Base-by-base conservation (phyloP, 2,888 invertebrate genomes). In the Encarsia formosa region DNA sequence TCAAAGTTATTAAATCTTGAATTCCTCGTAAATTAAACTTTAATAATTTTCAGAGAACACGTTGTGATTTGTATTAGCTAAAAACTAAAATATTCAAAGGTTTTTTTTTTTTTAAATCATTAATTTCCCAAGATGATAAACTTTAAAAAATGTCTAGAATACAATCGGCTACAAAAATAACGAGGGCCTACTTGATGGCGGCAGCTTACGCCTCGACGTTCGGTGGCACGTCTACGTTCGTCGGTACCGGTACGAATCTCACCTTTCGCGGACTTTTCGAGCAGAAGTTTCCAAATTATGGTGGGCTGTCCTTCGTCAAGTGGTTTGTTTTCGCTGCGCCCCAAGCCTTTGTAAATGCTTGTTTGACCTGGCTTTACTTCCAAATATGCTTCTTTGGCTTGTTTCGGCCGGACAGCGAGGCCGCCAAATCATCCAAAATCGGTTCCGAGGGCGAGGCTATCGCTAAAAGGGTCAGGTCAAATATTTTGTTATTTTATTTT, bases 311-410 rank as follows among this genome's bases (percentile, higher is more conserved):
- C 24, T 78, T 77, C 51, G 71, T 71, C 6, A 65, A 68, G 2
- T 79, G 79, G 78, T 73, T 80, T 69, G 51, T 73, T 1, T 77
- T 74, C 59, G 70, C 74, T n/a, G 63, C 76, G 15, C 78, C 79
- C 2, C 73, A 74, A 16, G 75, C 77, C 70, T 11, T 77, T 2
- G 15, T 76, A 5, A 74, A 76, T 59, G 59, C 74, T 0, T 39
- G 68, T 8, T 34, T 76, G 2, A 76, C 76, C 3, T 79, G 77
- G 76, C 0, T 75, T 1, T 79, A 78, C 67, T 62, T 80, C 4
- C 70, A 71, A 22, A 47, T 70, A 6, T 59, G 66, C 16, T 76
- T 61, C 53, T 56, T 73, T 59, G 73, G 73, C 40, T 58, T 49
- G 4, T 61, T 64, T 5, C 54, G 70, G 44, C 69, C 69, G 1